These are phyloP conservation scores for Daktulosphaira vitifoliae DNA, from an alignment of 1,140 invertebrate genomes.

Conservation along the genomic window DNA sequence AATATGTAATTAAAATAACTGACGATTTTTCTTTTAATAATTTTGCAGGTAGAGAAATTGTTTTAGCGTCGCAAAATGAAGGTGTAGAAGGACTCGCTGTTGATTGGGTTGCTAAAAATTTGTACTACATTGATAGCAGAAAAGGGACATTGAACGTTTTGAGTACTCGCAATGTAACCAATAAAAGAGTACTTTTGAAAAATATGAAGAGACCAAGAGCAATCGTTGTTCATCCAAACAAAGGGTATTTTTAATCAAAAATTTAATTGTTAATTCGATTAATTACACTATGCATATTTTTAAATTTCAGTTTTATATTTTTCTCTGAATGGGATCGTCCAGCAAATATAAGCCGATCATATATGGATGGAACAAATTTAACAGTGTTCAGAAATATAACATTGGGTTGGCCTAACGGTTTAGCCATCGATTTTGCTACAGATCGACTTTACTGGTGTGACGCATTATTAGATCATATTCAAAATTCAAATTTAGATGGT, in stretches of 20 bases:
- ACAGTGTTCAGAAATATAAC: constrained; percentile 86
- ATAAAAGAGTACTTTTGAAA: constrained; percentile 72
- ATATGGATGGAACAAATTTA: constrained; percentile 76
- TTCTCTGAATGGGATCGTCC: constrained; percentile 95
- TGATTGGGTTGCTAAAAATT: constrained; percentile 94
- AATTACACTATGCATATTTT: background rate
- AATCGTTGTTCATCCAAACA: constrained; percentile 92
- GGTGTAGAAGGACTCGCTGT: constrained; percentile 93
- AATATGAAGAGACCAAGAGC: constrained; percentile 86
- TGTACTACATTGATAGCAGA: constrained; percentile 95
- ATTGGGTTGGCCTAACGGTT: constrained; percentile 90
- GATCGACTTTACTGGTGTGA: constrained; percentile 93
- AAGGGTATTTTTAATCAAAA: constrained; percentile 50
- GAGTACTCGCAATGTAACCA: constrained; percentile 73
- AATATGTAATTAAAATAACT: background rate
- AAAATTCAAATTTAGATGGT: constrained; percentile 90
- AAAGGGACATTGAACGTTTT: constrained; percentile 93
- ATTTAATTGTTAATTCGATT: background rate
- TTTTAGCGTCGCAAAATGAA: constrained; percentile 91
- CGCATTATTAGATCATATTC: constrained; percentile 87
- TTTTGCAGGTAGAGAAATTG: constrained; percentile 67
- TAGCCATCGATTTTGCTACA: constrained; percentile 80
- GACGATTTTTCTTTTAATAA: constrained; percentile 1
- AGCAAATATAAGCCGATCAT: constrained; percentile 85
- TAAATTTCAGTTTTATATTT: constrained; percentile 58